A percentile compares a stretch with the other conserved stretches of the same genome.
These are phyloP conservation scores for Leptarthrus brevirostris DNA, from an alignment of 2,888 invertebrate species.

Conservation along the genomic window DNA sequence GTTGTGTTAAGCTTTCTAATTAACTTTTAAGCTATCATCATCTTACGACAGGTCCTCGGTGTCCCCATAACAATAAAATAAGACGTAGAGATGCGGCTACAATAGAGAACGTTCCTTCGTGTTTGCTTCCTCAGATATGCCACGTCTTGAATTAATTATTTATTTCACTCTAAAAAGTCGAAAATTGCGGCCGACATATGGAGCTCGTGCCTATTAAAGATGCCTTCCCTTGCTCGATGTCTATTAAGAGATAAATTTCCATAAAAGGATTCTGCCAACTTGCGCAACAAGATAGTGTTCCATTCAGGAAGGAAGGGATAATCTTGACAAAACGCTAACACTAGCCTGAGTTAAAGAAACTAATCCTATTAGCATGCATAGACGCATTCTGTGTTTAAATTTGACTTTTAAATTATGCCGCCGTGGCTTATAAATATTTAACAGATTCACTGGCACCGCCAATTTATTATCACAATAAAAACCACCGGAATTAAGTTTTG, in stretches of 20 bases:
- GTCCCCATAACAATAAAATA: conserved; percentile 26
- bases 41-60: background rate
- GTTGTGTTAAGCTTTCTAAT: conserved; percentile 24
- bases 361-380: conserved; percentile 15
- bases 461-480: background rate
- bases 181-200: conserved; percentile 40
- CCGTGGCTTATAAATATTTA: conserved; percentile 33
- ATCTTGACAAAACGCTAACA: background rate
- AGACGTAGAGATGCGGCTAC: conserved; percentile 1
- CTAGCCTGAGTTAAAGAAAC: conserved; percentile 18
- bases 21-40: conserved; percentile 34
- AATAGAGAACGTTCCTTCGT: background rate
- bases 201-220: conserved; percentile 4
- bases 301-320: conserved; percentile 4
- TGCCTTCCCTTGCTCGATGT: conserved; percentile 3
- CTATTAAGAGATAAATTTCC: conserved; percentile 33
- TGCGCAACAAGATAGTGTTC: background rate
- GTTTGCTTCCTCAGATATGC: background rate
- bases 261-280: conserved; percentile 5
- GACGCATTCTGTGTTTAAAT: conserved; percentile 21
- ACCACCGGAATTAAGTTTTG: background rate
- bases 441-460: background rate
- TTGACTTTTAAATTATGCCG: conserved; percentile 23
- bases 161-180: conserved; percentile 17
- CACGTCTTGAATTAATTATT: conserved; percentile 39